Conservation (phyloP, 1,140 invertebrate species). For the Phymastichus coffea region DNA sequence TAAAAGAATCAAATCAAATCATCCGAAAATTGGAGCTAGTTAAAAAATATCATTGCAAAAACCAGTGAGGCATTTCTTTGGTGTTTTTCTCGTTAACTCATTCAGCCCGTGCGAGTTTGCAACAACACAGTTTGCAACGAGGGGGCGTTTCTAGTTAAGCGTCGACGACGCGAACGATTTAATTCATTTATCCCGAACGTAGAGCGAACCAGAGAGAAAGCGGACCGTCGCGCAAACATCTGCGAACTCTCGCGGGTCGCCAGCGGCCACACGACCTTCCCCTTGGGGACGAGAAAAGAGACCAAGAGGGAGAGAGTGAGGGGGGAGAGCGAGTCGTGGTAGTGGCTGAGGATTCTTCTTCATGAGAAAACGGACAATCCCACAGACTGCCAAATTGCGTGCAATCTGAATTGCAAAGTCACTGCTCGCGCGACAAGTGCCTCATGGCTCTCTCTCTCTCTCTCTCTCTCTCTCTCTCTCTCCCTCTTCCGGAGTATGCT, state of each 20-base stretch:
- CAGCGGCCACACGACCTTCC: not conserved
- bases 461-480: too few species aligned
- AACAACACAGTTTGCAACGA: not conserved
- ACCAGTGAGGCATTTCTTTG: too few species aligned
- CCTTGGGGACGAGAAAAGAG: conserved; percentile 21
- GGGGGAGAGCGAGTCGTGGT: too few species aligned
- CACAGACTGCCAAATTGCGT: conserved; percentile 23
- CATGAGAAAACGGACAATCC: conserved; percentile 18
- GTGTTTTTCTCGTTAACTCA: not conserved
- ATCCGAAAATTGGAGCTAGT: too few species aligned
- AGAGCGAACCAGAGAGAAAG: conserved; percentile 5
- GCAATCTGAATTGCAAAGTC: conserved; percentile 27
- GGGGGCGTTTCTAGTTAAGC: too few species aligned
- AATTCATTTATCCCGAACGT: conserved; percentile 38
- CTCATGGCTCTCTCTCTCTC: too few species aligned
- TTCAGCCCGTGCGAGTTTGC: not conserved
- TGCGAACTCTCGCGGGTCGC: conserved; percentile 36
- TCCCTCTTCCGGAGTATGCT: too few species aligned
- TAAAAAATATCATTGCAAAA: too few species aligned
- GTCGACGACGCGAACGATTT: conserved; percentile 27
- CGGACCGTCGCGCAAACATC: conserved; percentile 36
- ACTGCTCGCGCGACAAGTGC: too few species aligned
- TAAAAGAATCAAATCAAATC: too few species aligned
- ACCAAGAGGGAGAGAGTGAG: too few species aligned
- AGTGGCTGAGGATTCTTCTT: conserved; percentile 10